Percentiles rank a stretch among this genome's conserved stretches.
These are phyloP conservation scores for Limnephilus lunatus DNA, from an alignment of 2,888 invertebrate genomes.

Conservation along the genomic window DNA sequence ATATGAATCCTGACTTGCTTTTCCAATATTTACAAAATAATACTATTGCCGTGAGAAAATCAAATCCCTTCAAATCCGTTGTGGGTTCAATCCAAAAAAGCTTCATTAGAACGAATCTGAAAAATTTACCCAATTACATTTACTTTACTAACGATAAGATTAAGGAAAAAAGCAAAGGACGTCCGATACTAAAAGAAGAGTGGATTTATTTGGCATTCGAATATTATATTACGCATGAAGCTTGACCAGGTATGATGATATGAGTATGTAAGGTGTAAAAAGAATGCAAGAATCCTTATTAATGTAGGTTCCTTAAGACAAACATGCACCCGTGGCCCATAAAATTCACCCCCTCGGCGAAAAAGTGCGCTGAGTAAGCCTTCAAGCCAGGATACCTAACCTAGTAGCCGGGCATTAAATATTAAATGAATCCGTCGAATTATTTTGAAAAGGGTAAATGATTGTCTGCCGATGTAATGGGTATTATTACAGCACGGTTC, in stretches of 20 bases:
- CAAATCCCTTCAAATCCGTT: no score
- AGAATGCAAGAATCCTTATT: background rate
- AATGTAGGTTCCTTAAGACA: background rate
- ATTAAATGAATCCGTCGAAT: slow-evolving; percentile 47
- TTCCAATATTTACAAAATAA: no score
- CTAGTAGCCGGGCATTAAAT: slow-evolving; percentile 38
- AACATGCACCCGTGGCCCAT: slow-evolving; percentile 2
- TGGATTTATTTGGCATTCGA: background rate
- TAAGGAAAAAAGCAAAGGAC: no score
- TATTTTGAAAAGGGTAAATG: slow-evolving; percentile 48
- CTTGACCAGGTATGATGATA: background rate
- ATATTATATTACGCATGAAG: background rate
- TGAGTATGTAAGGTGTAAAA: background rate
- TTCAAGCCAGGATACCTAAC: slow-evolving; percentile 23
- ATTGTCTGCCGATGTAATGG: slow-evolving; percentile 42
- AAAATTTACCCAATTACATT: no score
- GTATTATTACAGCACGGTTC: slow-evolving; percentile 44
- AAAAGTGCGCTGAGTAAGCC: slow-evolving; percentile 27
- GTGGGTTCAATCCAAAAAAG: no score
- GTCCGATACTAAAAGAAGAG: no score
- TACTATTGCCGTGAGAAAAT: no score
- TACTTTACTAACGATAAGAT: no score
- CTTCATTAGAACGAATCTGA: background rate
- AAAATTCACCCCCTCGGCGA: background rate
- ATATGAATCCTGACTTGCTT: background rate